phyloP scores from a whole-genome alignment of 2,113 vertebrate genomes.

The Paramormyrops kingsleyae region DNA sequence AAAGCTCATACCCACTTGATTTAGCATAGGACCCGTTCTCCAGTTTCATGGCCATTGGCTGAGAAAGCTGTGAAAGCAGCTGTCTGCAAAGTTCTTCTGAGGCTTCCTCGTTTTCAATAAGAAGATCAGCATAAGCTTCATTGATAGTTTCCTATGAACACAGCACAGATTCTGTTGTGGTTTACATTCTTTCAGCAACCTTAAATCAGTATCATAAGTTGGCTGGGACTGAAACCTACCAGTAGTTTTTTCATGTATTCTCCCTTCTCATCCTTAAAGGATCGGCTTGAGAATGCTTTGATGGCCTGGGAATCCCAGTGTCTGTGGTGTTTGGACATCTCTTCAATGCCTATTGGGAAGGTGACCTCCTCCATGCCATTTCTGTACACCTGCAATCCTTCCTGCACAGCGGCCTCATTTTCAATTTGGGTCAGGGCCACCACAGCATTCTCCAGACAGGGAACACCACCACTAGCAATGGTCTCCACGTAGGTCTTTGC shows the following conservation, averaged over 20 bases:
- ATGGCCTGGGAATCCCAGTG: constrained; percentile 10
- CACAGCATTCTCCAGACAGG: constrained; percentile 49
- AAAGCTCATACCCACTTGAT: constrained; percentile 41
- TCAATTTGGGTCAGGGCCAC: constrained; percentile 41
- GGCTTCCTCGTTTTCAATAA: constrained; percentile 25
- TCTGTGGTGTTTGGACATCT: constrained; percentile 16
- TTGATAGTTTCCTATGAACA: constrained; percentile 24
- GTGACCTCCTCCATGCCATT: constrained; percentile 17
- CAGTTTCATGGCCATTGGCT: constrained; percentile 19
- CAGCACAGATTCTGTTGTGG: neutral
- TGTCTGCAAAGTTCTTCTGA: constrained; percentile 31
- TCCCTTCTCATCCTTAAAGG: constrained; percentile 33
- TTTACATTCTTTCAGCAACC: neutral
- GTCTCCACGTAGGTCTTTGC: constrained; percentile 35
- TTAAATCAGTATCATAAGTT: neutral
- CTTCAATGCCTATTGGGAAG: constrained; percentile 21
- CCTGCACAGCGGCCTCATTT: constrained; percentile 39
- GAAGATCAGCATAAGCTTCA: constrained; percentile 20
- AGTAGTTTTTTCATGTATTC: constrained; percentile 20
- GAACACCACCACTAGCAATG: constrained; percentile 39
- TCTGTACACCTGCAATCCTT: constrained; percentile 36
- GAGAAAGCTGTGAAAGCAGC: constrained; percentile 32
- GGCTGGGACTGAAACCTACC: constrained; percentile 9
- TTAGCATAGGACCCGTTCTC: constrained; percentile 26
- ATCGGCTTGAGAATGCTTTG: neutral